Evolutionary conservation across 2,113 vertebrate species (phyloP), one percentile per base, ranked within the genome.

Genomic region (Tonatia bakeri): DNA sequence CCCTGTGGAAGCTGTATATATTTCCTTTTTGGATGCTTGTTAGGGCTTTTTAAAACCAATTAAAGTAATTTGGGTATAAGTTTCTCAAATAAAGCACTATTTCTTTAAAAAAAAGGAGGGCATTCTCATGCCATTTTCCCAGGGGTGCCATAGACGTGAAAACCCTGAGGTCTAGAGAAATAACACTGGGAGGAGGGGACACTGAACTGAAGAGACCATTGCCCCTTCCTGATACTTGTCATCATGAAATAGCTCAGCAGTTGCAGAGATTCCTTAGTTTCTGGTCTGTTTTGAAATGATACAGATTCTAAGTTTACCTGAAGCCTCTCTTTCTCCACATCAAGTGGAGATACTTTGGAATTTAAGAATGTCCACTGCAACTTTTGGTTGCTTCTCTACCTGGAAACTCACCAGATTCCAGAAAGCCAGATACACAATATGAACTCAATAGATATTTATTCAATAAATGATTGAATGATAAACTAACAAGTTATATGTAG

Each of bases 81-180:
- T 95, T 96, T 97, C 82, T 85, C 81, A 64, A 98, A 97, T 98
- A 98, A 98, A 98, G 70, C 85, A 92, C 64, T 96, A 95, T 97
- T 97, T 97, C 81, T 96, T 31, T 45, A 43, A 73, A 72, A 73
- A 13, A 24, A 3, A 6, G 67, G 67, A 33, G 6, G 36, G 24
- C 38, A 15, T 40, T 70, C 36, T 77, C 75, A 5, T 22, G 15
- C 38, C 52, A n/a, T 61, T 72, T 87, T 67, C 47, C 69, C 54
- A 8, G 9, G 17, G 28, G 17, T 65, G 24, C 12, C 33, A 14
- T 31, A 31, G 40, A 45, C 7, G 26, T 7, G 16, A 65, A 81
- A 77, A 12, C 33, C 13, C 20, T 36, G 8, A 65, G 33, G 12
- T 65, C 50, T 56, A 36, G 17, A 52, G 38, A 86, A 83, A n/a